phyloP scores from a whole-genome alignment of 2,888 invertebrate genomes.

The Alviniconcha strummeri region DNA sequence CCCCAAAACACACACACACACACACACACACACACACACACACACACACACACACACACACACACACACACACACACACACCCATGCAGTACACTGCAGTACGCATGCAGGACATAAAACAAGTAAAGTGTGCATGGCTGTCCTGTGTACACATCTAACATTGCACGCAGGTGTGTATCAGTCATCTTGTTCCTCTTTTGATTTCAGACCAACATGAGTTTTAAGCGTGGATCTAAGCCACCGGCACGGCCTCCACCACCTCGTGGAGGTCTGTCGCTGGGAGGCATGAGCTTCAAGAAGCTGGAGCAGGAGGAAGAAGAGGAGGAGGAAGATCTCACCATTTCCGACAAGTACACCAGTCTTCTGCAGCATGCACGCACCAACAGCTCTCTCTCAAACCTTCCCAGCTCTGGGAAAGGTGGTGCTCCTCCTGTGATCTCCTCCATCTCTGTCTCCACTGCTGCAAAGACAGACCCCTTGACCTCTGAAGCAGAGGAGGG shows the following conservation, averaged over 20 bases:
- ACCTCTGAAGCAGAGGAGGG: conserved; percentile 41
- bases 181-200: neutral
- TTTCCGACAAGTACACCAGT: conserved; percentile 59
- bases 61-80: neutral
- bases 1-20: conserved; percentile 2
- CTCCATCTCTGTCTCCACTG: conserved; percentile 23
- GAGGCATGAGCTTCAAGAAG: conserved; percentile 59
- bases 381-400: conserved; percentile 29
- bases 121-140: no score
- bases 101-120: no score
- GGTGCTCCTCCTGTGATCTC: neutral
- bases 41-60: conserved; percentile 10
- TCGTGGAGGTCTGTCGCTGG: conserved; percentile 30
- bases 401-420: conserved; percentile 17
- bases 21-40: neutral
- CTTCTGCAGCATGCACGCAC: conserved; percentile 43
- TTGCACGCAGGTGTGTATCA: no score
- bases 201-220: conserved; percentile 36
- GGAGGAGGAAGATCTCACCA: conserved; percentile 59
- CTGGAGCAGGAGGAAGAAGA: conserved; percentile 60
- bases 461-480: conserved; percentile 26
- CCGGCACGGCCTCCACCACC: conserved; percentile 43
- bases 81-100: neutral
- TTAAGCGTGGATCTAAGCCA: conserved; percentile 35
- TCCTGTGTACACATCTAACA: no score